Conservation (phyloP, 92 coral and sea anemone genomes). For the Nematostella vectensis region DNA sequence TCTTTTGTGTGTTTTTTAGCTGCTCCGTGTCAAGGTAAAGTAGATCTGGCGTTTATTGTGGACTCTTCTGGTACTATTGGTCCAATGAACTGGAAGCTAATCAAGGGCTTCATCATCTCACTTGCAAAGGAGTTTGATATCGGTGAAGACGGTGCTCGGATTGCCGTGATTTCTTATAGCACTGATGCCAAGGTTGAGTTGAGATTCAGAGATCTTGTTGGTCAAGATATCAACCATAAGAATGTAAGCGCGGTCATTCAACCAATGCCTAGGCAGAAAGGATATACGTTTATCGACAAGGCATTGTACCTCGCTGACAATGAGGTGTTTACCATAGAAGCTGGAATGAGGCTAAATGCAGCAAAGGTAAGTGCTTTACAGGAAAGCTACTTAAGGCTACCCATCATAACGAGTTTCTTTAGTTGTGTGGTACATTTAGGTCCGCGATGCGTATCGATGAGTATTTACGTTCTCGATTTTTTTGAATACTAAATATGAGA, state of each 20-base stretch:
- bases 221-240: slow-evolving; percentile 3
- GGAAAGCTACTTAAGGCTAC: too few relatives aligned
- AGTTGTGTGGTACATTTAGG: too few relatives aligned
- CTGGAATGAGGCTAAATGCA: slow-evolving; percentile 24
- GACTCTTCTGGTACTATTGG: slow-evolving; percentile 11
- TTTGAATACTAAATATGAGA: too few relatives aligned
- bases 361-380: slow-evolving; percentile 20
- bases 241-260: slow-evolving; percentile 7
- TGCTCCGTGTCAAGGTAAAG: neutral
- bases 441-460: too few relatives aligned
- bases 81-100: neutral
- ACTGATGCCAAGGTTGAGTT: slow-evolving; percentile 12
- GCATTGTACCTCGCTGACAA: slow-evolving; percentile 20
- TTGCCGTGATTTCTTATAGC: slow-evolving; percentile 17
- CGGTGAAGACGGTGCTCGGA: slow-evolving; percentile 7
- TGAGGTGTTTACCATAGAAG: slow-evolving; percentile 5
- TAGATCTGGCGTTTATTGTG: slow-evolving; percentile 1
- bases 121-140: slow-evolving; percentile 8
- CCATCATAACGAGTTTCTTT: too few relatives aligned
- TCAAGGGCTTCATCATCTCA: neutral
- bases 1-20: neutral
- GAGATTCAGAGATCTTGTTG: slow-evolving; percentile 11
- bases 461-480: too few relatives aligned
- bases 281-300: slow-evolving; percentile 33
- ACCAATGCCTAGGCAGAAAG: slow-evolving; percentile 20